These are phyloP conservation scores for Osmerus mordax DNA, from an alignment of 2,113 vertebrate genomes.

Conservation along the genomic window DNA sequence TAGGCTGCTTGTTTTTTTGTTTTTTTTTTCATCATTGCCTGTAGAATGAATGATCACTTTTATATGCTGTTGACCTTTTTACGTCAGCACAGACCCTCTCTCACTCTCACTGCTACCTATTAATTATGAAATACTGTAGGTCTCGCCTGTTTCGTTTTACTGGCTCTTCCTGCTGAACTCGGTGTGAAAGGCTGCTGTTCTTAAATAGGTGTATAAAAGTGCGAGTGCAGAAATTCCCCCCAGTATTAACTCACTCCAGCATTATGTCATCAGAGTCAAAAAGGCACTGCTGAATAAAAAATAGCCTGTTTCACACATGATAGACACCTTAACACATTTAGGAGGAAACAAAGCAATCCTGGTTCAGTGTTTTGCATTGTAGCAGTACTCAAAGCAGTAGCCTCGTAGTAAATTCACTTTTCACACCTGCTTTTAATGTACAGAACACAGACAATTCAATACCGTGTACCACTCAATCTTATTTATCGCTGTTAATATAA, in stretches of 20 bases:
- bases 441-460: no score
- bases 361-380: not conserved
- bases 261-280: slow-evolving; percentile 72
- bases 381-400: not conserved
- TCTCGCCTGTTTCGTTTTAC: slow-evolving; percentile 68
- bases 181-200: slow-evolving; percentile 73
- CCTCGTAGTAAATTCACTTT: not conserved
- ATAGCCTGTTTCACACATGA: slow-evolving; percentile 57
- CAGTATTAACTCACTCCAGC: slow-evolving; percentile 46
- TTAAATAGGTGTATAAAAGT: slow-evolving; percentile 68
- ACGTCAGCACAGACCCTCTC: slow-evolving; percentile 57
- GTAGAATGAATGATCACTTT: slow-evolving; percentile 64
- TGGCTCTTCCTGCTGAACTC: slow-evolving; percentile 73
- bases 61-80: slow-evolving; percentile 72
- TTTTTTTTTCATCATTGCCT: slow-evolving; percentile 51
- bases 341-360: slow-evolving; percentile 12
- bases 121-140: slow-evolving; percentile 78
- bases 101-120: slow-evolving; percentile 63
- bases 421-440: not conserved
- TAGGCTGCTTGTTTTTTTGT: slow-evolving; percentile 23
- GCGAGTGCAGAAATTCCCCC: slow-evolving; percentile 48
- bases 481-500: no score
- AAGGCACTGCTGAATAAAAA: slow-evolving; percentile 57
- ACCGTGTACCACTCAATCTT: no score
- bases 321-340: slow-evolving; percentile 56